Conservation (phyloP, 2,888 invertebrate species). For the Agrotis exclamationis region DNA sequence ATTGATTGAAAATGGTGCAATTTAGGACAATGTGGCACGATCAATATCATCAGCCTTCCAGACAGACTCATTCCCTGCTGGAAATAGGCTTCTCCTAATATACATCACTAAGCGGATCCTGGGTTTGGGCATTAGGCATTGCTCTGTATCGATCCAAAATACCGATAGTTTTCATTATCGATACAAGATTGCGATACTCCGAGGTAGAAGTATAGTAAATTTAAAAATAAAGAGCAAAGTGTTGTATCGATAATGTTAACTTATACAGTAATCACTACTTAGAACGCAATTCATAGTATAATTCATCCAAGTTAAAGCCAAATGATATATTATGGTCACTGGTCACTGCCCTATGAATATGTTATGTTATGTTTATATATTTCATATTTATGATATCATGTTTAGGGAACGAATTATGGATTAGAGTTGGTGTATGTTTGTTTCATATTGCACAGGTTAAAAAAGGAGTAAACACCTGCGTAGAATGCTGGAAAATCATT, state of each 20-base stretch:
- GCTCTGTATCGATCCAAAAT: not conserved
- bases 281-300: conserved; percentile 52
- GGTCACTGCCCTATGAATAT: conserved; percentile 55
- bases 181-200: not conserved
- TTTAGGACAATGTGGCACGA: no score
- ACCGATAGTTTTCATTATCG: not conserved
- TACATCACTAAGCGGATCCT: no score
- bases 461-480: not conserved
- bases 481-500: not conserved
- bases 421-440: not conserved
- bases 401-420: conserved; percentile 30
- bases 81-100: no score
- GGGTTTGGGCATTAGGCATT: no score
- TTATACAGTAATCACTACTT: not conserved
- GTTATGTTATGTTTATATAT: conserved; percentile 61
- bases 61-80: no score
- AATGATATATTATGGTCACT: conserved; percentile 55
- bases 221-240: no score
- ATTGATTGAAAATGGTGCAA: no score
- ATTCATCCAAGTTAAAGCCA: conserved; percentile 47
- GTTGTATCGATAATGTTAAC: not conserved
- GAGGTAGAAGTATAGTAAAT: no score
- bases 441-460: not conserved
- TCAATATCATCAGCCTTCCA: no score
- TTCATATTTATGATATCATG: conserved; percentile 54